Conservation (phyloP, 2,797 vertebrate genomes). For the Neostethus bicornis region DNA sequence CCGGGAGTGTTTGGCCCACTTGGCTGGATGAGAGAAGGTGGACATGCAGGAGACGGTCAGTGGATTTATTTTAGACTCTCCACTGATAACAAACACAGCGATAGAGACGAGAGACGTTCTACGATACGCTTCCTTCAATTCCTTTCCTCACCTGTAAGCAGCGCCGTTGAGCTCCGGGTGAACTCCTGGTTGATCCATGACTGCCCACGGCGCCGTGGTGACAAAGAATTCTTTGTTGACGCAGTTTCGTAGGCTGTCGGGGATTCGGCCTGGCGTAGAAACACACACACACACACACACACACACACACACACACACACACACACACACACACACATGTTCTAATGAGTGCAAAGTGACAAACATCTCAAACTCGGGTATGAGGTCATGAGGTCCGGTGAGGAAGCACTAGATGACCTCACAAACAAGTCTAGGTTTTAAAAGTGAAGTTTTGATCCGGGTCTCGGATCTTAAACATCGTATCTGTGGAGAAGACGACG, state of each 20-base stretch:
- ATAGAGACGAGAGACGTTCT: conserved; percentile 9
- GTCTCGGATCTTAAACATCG: background rate
- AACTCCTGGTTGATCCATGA: conserved; percentile 90
- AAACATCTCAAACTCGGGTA: conserved; percentile 36
- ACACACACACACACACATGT: conserved; percentile 1
- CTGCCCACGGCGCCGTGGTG: conserved; percentile 90
- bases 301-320: background rate
- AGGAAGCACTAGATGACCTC: no score
- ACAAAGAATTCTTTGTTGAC: conserved; percentile 99
- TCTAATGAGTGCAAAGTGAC: conserved; percentile 37
- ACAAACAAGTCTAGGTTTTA: conserved; percentile 65
- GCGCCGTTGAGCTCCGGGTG: conserved; percentile 96
- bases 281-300: conserved; percentile 7
- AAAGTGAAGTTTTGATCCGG: background rate
- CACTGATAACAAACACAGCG: conserved; percentile 26
- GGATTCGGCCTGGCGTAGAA: conserved; percentile 88
- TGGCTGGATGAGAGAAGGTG: conserved; percentile 80
- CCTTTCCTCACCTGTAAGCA: conserved; percentile 88
- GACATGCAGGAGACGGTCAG: conserved; percentile 55
- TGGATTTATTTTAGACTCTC: conserved; percentile 22
- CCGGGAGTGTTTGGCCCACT: conserved; percentile 77
- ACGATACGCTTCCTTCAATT: background rate
- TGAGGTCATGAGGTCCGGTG: no score
- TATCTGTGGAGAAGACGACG: background rate
- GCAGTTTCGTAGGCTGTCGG: conserved; percentile 95